phyloP scores from a whole-genome alignment of 2,888 invertebrate genomes.

The Cremastobaeus sp. region DNA sequence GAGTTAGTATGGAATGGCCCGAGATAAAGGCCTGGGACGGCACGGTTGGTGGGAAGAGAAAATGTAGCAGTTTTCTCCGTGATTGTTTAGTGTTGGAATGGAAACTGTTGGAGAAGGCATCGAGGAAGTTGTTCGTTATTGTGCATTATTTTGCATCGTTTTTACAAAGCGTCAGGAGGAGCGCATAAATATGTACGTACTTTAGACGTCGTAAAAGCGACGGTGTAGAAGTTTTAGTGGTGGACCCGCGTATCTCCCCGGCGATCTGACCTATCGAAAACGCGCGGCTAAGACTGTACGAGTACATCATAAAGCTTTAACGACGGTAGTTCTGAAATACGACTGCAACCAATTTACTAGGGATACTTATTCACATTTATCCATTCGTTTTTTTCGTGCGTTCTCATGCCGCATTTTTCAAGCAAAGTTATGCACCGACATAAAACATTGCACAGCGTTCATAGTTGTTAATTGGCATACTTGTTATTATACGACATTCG shows the following conservation, averaged over 20 bases:
- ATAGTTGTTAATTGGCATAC: conserved; percentile 44
- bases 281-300: conserved; percentile 49
- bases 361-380: conserved; percentile 56
- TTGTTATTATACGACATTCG: conserved; percentile 16
- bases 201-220: conserved; percentile 58
- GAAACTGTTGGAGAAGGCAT: neutral
- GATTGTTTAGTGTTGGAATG: conserved; percentile 20
- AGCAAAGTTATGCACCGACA: conserved; percentile 33
- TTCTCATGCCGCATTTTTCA: conserved; percentile 27
- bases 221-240: conserved; percentile 56
- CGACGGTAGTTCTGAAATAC: conserved; percentile 60
- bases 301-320: conserved; percentile 61
- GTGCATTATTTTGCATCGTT: conserved; percentile 48
- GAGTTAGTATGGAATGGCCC: too few relatives aligned
- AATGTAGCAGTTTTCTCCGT: neutral
- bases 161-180: conserved; percentile 45
- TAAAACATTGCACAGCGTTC: conserved; percentile 43
- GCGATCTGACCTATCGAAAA: conserved; percentile 58
- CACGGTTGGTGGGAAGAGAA: neutral
- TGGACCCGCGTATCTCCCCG: conserved; percentile 44
- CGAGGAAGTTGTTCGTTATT: conserved; percentile 42
- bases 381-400: conserved; percentile 36
- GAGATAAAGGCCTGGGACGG: too few relatives aligned
- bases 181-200: conserved; percentile 58
- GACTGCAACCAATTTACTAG: conserved; percentile 60